phyloP scores from a whole-genome alignment of 2,888 invertebrate species.

The Halictus quadricinctus region DNA sequence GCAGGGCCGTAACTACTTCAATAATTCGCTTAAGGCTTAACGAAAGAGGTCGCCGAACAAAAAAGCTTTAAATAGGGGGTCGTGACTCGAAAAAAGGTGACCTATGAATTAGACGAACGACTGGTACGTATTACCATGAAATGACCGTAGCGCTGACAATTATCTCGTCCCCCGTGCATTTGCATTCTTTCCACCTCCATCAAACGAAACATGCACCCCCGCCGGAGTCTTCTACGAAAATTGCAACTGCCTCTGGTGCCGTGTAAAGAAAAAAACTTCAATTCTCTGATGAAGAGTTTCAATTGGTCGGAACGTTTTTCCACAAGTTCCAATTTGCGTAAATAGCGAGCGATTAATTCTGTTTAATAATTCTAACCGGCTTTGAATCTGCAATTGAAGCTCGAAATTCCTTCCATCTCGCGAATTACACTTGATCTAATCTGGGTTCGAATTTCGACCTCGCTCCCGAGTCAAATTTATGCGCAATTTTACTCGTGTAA shows the following conservation, averaged over 20 bases:
- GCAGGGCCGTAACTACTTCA: background rate
- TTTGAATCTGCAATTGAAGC: background rate
- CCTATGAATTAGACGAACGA: conserved; percentile 6
- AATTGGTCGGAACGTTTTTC: background rate
- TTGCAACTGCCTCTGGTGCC: background rate
- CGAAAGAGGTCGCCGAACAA: background rate
- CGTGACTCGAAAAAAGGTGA: background rate
- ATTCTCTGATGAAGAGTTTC: background rate
- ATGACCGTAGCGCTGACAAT: conserved; percentile 5
- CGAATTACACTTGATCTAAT: background rate
- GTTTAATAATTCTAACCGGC: background rate
- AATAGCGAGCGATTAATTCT: background rate
- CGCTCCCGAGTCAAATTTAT: background rate
- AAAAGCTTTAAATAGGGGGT: conserved; percentile 10
- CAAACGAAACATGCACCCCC: background rate
- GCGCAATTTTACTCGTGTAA: background rate
- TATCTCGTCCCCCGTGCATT: background rate
- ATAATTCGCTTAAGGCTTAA: background rate
- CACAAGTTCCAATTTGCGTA: background rate
- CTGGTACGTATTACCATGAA: conserved; percentile 12
- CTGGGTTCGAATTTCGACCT: background rate
- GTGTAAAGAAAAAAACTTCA: background rate
- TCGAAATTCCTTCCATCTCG: background rate
- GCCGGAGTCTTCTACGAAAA: background rate
- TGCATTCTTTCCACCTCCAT: background rate